Evolutionary conservation across 2,888 invertebrate genomes (phyloP).

Genomic region (Pediacus dermestoides): DNA sequence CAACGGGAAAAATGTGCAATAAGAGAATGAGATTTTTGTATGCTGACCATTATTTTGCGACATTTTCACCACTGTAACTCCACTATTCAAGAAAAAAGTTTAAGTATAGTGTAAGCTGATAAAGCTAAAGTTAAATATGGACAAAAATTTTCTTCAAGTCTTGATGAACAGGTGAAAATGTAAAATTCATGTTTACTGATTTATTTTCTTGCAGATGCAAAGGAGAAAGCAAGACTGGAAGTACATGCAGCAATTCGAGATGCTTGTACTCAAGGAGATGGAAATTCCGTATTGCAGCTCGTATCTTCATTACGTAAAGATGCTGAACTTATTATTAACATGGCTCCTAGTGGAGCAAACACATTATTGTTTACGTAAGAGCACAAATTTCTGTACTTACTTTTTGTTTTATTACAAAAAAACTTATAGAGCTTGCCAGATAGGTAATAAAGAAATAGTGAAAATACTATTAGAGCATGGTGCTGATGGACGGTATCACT

Average conservation of each 20-base stretch:
- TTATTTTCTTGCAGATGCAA: conserved; percentile 55
- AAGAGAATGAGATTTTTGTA: too few relatives aligned
- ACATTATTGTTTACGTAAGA: conserved; percentile 83
- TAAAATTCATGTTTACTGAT: conserved; percentile 5
- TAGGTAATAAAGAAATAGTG: conserved; percentile 76
- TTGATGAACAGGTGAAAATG: too few relatives aligned
- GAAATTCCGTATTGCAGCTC: conserved; percentile 60
- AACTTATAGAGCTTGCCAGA: conserved; percentile 72
- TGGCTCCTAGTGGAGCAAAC: conserved; percentile 84
- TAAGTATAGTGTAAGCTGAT: too few relatives aligned
- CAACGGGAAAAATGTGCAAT: too few relatives aligned
- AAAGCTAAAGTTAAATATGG: too few relatives aligned
- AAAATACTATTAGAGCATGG: conserved; percentile 73
- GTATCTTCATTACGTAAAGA: conserved; percentile 60
- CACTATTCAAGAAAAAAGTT: too few relatives aligned
- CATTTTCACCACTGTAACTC: too few relatives aligned
- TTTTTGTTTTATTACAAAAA: conserved; percentile 11
- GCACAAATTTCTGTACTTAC: conserved; percentile 37
- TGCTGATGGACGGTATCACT: conserved; percentile 85
- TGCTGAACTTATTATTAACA: conserved; percentile 74
- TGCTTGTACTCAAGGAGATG: conserved; percentile 72
- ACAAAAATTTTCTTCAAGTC: too few relatives aligned
- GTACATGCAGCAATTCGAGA: conserved; percentile 74
- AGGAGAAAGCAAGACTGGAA: conserved; percentile 70
- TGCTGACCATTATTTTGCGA: too few relatives aligned